phyloP scores from a whole-genome alignment of 1,140 invertebrate genomes.

The Proctacanthus coquilletti region DNA sequence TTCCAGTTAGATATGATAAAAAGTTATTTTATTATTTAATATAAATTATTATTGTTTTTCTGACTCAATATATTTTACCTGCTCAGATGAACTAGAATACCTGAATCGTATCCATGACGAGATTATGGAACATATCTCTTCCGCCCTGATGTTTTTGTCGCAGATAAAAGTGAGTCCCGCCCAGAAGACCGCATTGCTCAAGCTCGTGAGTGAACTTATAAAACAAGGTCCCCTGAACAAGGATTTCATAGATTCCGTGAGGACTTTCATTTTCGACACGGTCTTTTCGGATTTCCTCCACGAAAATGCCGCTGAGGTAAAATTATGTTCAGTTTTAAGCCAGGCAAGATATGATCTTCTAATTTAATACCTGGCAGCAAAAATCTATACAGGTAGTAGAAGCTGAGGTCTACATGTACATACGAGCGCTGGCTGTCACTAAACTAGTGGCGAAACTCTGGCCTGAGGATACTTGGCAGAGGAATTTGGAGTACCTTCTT shows the following conservation, averaged over 20 bases:
- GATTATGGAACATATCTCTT: background rate
- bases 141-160: background rate
- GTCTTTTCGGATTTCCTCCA: background rate
- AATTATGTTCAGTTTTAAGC: background rate
- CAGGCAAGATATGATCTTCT: background rate
- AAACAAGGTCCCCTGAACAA: background rate
- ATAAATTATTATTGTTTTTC: too few relatives aligned
- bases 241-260: background rate
- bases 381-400: background rate
- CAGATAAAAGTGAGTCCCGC: background rate
- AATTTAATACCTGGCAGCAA: background rate
- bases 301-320: background rate
- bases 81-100: too few relatives aligned
- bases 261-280: background rate
- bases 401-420: background rate
- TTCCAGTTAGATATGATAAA: too few relatives aligned
- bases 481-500: background rate
- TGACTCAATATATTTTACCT: too few relatives aligned
- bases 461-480: background rate
- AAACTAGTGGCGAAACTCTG: background rate
- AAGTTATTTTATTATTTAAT: too few relatives aligned
- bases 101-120: background rate
- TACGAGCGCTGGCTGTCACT: background rate
- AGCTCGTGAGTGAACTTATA: background rate
- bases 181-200: background rate